Percentiles rank a stretch among this genome's conserved stretches.
These are phyloP conservation scores for Monodelphis domestica DNA, from an alignment of 2,797 vertebrate species.

Conservation along the genomic window DNA sequence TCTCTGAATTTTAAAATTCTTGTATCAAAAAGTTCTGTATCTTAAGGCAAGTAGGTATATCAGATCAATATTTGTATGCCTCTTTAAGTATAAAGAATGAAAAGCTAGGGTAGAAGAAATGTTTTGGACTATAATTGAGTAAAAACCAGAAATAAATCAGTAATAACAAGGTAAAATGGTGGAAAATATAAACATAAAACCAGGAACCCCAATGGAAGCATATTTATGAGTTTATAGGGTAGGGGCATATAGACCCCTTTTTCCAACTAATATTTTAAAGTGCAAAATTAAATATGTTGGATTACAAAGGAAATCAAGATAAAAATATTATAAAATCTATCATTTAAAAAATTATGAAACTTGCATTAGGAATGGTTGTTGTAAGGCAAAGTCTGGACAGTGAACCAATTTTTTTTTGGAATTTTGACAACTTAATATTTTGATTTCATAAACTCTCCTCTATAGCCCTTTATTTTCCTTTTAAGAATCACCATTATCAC, in stretches of 20 bases:
- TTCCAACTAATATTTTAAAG: not conserved
- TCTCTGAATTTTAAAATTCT: slow-evolving; percentile 24
- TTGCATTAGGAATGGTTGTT: not conserved
- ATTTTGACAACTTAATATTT: not conserved
- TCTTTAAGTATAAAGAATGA: not conserved
- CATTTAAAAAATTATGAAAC: not conserved
- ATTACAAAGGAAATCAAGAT: not conserved
- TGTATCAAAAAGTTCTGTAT: slow-evolving; percentile 1
- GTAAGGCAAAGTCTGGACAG: not conserved
- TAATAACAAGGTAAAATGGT: slow-evolving; percentile 14
- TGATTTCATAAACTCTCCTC: not conserved
- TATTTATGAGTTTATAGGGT: not conserved
- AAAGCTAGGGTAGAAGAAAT: not conserved
- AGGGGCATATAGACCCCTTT: not conserved
- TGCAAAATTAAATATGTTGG: not conserved
- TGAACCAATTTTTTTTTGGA: not conserved
- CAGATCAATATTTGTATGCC: slow-evolving; percentile 8
- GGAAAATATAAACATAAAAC: not conserved
- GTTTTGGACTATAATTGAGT: not conserved
- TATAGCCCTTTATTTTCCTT: not conserved
- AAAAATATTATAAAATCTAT: not conserved
- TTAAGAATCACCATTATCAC: not conserved
- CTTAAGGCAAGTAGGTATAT: no score
- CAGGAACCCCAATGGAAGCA: not conserved
- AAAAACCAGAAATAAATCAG: slow-evolving; percentile 9